Conservation (phyloP, 1,140 invertebrate species). For the Neodiprion virginianus region DNA sequence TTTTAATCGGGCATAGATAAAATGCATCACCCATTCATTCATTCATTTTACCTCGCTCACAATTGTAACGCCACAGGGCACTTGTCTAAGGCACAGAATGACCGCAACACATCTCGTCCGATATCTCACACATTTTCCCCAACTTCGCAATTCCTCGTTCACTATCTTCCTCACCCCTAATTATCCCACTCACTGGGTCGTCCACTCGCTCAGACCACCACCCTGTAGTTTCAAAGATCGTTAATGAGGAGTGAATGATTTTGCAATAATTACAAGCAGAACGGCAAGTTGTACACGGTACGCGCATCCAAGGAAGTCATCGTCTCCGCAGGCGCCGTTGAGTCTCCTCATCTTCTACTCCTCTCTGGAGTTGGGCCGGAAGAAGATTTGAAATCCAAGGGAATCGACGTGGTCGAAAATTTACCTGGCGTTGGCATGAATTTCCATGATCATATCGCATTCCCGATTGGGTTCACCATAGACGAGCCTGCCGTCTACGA, state of each 20-base stretch:
- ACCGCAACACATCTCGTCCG: too few relatives aligned
- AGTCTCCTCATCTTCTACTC: slow-evolving; percentile 36
- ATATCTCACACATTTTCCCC: too few relatives aligned
- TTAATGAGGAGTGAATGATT: background rate
- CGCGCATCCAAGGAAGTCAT: slow-evolving; percentile 57
- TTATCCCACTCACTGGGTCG: too few relatives aligned
- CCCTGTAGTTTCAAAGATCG: background rate
- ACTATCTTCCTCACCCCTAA: too few relatives aligned
- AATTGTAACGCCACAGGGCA: too few relatives aligned
- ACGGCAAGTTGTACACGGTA: slow-evolving; percentile 20
- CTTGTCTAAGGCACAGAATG: too few relatives aligned
- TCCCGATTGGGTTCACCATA: slow-evolving; percentile 58
- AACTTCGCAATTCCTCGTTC: too few relatives aligned
- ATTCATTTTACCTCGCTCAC: too few relatives aligned
- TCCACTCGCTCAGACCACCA: too few relatives aligned
- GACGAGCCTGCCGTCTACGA: slow-evolving; percentile 65
- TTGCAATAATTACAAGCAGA: slow-evolving; percentile 24
- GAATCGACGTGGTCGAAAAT: slow-evolving; percentile 64
- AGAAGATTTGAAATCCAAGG: slow-evolving; percentile 44
- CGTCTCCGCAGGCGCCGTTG: slow-evolving; percentile 63
- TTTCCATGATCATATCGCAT: slow-evolving; percentile 76
- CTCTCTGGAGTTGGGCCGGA: background rate
- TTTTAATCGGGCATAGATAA: too few relatives aligned
- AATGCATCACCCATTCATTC: too few relatives aligned
- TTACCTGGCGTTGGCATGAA: slow-evolving; percentile 80